Conservation (phyloP, 2,113 vertebrate species). For the Chaetodon trifascialis region DNA sequence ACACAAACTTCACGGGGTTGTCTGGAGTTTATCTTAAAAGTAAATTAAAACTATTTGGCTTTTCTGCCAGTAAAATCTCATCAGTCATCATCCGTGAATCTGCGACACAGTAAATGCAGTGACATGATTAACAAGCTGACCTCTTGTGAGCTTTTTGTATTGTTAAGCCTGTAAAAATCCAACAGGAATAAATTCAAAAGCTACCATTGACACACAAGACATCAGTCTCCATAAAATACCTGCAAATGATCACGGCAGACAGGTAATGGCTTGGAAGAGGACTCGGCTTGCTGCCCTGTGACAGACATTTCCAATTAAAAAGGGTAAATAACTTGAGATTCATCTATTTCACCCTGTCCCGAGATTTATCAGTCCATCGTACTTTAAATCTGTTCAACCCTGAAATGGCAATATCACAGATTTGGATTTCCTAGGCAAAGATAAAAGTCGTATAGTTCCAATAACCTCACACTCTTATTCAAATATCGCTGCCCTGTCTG, state of each 20-base stretch:
- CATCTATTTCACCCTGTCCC: conserved; percentile 76
- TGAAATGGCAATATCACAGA: conserved; percentile 72
- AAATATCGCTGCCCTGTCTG: conserved; percentile 45
- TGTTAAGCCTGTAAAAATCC: conserved; percentile 59
- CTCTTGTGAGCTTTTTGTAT: conserved; percentile 56
- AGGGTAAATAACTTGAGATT: conserved; percentile 83
- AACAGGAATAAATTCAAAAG: conserved; percentile 66
- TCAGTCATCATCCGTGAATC: conserved; percentile 15
- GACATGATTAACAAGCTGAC: conserved; percentile 62
- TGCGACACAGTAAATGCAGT: conserved; percentile 21
- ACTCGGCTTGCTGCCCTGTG: conserved; percentile 74
- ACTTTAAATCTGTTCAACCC: conserved; percentile 75
- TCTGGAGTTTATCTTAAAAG: conserved; percentile 46
- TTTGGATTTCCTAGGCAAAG: conserved; percentile 67
- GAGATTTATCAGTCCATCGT: conserved; percentile 75
- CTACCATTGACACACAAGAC: conserved; percentile 61
- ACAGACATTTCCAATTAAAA: conserved; percentile 86
- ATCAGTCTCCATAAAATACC: conserved; percentile 76
- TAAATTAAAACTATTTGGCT: conserved; percentile 25
- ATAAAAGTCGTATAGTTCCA: conserved; percentile 65
- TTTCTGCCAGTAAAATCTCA: conserved; percentile 32
- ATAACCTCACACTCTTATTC: conserved; percentile 52
- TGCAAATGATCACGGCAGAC: conserved; percentile 71
- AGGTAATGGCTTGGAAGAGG: conserved; percentile 71
- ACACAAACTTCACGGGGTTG: conserved; percentile 31